Conservation (phyloP, 2,888 invertebrate species). For the Drosophila antonietae region DNA sequence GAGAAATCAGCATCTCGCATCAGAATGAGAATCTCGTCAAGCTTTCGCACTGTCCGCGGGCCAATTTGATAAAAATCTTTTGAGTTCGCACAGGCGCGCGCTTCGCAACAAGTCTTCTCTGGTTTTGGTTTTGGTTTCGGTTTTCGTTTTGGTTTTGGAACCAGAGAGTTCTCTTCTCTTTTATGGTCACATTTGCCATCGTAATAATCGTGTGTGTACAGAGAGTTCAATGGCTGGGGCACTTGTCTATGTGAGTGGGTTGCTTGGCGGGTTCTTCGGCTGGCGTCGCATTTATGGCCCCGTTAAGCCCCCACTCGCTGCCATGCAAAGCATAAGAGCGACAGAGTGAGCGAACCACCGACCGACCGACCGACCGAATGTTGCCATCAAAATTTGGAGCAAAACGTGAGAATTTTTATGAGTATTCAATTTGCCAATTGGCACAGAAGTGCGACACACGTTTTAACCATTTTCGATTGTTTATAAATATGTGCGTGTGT, state of each 20-base stretch:
- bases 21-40: conserved; percentile 51
- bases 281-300: conserved; percentile 38
- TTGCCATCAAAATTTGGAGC: conserved; percentile 66
- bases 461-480: conserved; percentile 45
- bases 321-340: conserved; percentile 48
- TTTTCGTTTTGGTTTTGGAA: conserved; percentile 21
- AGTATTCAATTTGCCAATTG: conserved; percentile 67
- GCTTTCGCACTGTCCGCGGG: conserved; percentile 53
- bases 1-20: conserved; percentile 62
- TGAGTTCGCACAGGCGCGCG: conserved; percentile 18
- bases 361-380: background rate
- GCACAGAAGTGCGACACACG: conserved; percentile 62
- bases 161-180: conserved; percentile 33
- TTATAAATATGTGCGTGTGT: conserved; percentile 29
- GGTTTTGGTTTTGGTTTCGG: too few relatives aligned
- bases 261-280: conserved; percentile 43
- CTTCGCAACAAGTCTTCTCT: conserved; percentile 57
- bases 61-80: conserved; percentile 69
- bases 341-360: background rate
- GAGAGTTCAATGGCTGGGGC: conserved; percentile 69
- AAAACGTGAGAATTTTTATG: conserved; percentile 76
- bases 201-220: conserved; percentile 63
- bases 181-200: conserved; percentile 69
- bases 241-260: conserved; percentile 35
- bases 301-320: conserved; percentile 22